Base-by-base conservation (phyloP, 1,140 invertebrate genomes). In the Triops cancriformis region DNA sequence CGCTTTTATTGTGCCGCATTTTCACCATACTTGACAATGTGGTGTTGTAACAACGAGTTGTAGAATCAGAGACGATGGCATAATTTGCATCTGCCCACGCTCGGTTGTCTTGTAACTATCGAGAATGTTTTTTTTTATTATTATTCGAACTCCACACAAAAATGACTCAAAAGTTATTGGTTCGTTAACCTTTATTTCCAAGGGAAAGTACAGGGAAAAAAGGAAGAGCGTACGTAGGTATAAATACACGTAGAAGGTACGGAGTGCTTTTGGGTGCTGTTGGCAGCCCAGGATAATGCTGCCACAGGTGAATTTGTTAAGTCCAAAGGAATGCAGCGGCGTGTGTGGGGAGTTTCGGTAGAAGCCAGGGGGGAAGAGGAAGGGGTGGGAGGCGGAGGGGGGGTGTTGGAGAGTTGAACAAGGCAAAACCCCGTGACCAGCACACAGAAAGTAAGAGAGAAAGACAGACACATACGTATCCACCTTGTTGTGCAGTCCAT, bases 251-350 rank as follows among this genome's bases (percentile, higher is more conserved):
- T n/a, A n/a, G n/a, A 18, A 10, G 51, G 51, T n/a, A 23, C 5
- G 51, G 51, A 1, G 31, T 37, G 7, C 31, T 51, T 64, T 14
- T 64, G 14, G 43, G 51, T 64, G 10, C 51, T 64, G 18, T 64
- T 23, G 14, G 51, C 51, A 14, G 51, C 51, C 51, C 51, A 64
- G 18, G 18, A 3, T 64, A 64, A 64, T 64, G 10, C 51, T n/a
- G 51, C 51, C n/a, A 64, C 51, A 64, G 51, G 51, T 64, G 51
- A 64, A 64, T 64, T 64, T 64, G 51, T 64, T 64, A 64, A 64
- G 51, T 64, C 51, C 18, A 64, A 64, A n/a, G 51, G 51, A 64
- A 64, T 64, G 51, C 18, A 23, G 51, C 51, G 51, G 51, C n/a
- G 51, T 64, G 51, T 64, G 51, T 64, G 51, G 51, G 51, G 51